Evolutionary conservation across 1,140 invertebrate genomes (phyloP).

Genomic region (Neodiprion lecontei): DNA sequence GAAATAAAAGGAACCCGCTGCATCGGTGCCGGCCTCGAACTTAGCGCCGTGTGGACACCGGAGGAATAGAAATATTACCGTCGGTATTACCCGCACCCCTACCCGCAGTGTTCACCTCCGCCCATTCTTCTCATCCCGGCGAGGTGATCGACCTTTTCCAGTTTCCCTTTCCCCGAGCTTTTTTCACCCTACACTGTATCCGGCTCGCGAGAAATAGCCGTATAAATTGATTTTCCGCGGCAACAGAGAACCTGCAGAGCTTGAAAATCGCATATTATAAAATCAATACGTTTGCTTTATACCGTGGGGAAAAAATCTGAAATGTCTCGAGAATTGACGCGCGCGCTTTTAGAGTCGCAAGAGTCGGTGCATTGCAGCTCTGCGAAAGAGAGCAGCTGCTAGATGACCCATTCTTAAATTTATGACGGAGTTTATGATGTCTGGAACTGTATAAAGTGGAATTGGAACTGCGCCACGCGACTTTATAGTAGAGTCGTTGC

Average conservation of each 20-base stretch:
- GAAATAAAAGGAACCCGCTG: constrained; percentile 40
- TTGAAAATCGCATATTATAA: too few relatives aligned
- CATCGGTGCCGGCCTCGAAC: constrained; percentile 33
- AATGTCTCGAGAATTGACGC: not conserved
- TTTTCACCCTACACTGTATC: not conserved
- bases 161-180: not conserved
- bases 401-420: not conserved
- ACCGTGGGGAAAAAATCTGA: not conserved
- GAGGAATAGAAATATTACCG: constrained; percentile 40
- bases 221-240: constrained; percentile 17
- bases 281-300: constrained; percentile 8
- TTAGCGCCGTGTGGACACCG: constrained; percentile 29
- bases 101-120: not conserved
- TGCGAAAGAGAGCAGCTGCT: not conserved
- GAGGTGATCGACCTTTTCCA: not conserved
- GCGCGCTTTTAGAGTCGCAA: too few relatives aligned
- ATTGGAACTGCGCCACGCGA: not conserved
- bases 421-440: constrained; percentile 2
- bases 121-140: not conserved
- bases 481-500: not conserved
- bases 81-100: constrained; percentile 10
- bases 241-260: not conserved
- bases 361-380: not conserved
- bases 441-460: not conserved
- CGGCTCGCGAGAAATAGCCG: not conserved